Conservation (phyloP, 2,797 vertebrate genomes). For the Hyperoplus immaculatus region DNA sequence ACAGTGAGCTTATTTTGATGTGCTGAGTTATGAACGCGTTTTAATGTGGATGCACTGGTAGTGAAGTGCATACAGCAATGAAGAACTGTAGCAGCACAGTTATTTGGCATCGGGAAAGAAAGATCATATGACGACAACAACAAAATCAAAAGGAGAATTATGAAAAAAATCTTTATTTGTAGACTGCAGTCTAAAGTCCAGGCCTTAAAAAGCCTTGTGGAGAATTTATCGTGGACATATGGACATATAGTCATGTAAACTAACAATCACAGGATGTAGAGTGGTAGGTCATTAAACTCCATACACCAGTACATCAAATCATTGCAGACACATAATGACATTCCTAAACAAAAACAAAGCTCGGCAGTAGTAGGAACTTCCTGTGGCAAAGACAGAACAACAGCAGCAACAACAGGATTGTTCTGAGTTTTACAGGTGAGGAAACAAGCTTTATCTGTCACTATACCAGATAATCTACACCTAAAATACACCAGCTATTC, state of each 20-base stretch:
- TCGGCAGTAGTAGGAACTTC: background rate
- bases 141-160: background rate
- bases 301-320: background rate
- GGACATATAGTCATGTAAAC: background rate
- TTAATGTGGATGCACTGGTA: background rate
- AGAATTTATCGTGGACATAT: background rate
- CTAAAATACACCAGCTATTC: background rate
- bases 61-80: background rate
- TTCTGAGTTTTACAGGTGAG: background rate
- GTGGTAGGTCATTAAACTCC: background rate
- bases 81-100: background rate
- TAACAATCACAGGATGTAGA: background rate
- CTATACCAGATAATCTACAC: background rate
- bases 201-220: background rate
- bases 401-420: background rate
- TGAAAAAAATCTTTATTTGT: background rate
- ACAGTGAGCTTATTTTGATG: background rate
- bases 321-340: background rate
- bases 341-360: background rate
- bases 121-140: background rate
- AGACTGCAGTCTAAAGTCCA: background rate
- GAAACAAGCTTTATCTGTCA: background rate
- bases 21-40: background rate
- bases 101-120: no score
- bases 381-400: background rate